These are phyloP conservation scores for Gorsachius goisagi DNA, from an alignment of 2,113 vertebrate species.

Conservation along the genomic window DNA sequence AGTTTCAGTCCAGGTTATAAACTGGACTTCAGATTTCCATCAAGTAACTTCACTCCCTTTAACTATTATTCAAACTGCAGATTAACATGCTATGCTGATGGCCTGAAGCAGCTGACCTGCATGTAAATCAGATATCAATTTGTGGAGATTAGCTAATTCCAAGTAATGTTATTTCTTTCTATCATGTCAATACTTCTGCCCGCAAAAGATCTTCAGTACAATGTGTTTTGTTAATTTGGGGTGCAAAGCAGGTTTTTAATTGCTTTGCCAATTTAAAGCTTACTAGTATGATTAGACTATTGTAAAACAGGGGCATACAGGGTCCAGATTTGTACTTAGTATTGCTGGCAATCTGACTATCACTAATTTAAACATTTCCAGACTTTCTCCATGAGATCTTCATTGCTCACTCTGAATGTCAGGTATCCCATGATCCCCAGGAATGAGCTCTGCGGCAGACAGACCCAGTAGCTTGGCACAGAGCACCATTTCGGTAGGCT, in stretches of 20 bases:
- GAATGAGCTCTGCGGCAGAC: neutral
- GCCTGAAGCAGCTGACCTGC: neutral
- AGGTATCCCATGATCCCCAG: neutral
- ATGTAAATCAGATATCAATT: neutral
- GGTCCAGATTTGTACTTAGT: neutral
- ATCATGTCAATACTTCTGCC: neutral
- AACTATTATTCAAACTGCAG: neutral
- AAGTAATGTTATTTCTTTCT: neutral
- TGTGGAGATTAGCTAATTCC: neutral
- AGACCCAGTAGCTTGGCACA: neutral
- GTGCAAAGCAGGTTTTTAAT: neutral
- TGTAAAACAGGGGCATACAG: neutral
- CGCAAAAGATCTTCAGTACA: neutral
- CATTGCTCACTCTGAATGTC: neutral
- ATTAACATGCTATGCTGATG: neutral
- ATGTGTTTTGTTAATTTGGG: neutral
- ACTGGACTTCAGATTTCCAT: neutral
- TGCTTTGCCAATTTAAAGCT: neutral
- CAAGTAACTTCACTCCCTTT: neutral
- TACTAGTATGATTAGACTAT: neutral
- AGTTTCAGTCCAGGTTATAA: neutral
- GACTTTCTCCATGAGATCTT: neutral
- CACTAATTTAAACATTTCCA: neutral
- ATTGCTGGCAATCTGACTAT: neutral
- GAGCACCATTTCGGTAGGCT: neutral